phyloP scores from a whole-genome alignment of 2,797 vertebrate genomes.

The Setipinna tenuifilis region DNA sequence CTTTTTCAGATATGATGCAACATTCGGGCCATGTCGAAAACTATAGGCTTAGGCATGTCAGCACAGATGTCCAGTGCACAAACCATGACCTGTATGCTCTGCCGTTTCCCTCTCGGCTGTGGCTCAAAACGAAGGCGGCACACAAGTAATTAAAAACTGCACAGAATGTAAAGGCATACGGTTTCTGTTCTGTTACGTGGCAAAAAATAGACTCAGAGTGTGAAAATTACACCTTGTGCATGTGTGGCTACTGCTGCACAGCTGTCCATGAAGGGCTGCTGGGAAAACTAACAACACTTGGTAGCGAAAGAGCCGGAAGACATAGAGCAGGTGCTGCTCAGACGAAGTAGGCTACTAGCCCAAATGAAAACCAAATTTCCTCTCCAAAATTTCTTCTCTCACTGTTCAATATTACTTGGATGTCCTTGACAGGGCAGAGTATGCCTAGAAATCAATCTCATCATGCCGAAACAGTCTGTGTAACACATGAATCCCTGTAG shows the following conservation, averaged over 20 bases:
- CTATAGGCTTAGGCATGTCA: background rate
- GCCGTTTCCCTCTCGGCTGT: background rate
- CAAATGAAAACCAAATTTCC: background rate
- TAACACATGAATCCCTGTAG: conserved; percentile 12
- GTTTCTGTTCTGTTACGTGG: background rate
- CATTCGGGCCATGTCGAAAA: background rate
- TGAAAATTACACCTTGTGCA: background rate
- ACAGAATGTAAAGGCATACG: background rate
- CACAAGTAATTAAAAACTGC: background rate
- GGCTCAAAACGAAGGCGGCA: background rate
- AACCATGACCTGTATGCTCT: background rate
- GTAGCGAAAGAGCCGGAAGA: background rate
- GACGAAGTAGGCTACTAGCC: no score
- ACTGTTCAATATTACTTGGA: background rate
- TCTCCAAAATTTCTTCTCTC: background rate
- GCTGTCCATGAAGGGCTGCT: background rate
- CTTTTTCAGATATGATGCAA: background rate
- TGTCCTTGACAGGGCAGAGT: background rate
- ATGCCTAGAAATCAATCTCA: conserved; percentile 25
- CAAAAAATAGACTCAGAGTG: background rate
- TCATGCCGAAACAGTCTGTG: conserved; percentile 18
- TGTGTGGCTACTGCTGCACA: background rate
- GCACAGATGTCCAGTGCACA: background rate
- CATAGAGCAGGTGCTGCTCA: background rate
- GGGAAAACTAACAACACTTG: background rate